phyloP scores from a whole-genome alignment of 2,113 vertebrate species.

The Oxyruncus cristatus region DNA sequence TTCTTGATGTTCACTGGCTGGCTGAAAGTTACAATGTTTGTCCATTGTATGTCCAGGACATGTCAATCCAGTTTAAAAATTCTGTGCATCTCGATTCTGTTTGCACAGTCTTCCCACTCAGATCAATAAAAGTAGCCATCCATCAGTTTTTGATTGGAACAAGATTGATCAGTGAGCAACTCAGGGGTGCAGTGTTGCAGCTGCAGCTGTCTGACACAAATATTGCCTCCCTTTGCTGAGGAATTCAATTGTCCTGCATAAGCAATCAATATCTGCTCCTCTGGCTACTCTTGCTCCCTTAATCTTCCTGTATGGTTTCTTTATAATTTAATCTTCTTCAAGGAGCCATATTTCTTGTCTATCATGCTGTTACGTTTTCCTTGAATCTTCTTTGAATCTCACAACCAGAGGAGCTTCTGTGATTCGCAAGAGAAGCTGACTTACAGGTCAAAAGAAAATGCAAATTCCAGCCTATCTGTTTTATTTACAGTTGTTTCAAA shows the following conservation, averaged over 20 bases:
- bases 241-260: not conserved
- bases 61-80: not conserved
- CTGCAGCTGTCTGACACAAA: not conserved
- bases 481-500: not conserved
- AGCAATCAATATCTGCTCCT: not conserved
- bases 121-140: not conserved
- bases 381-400: not conserved
- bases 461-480: not conserved
- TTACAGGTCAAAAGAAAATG: slow-evolving; percentile 7
- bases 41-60: not conserved
- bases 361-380: not conserved
- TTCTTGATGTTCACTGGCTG: not conserved
- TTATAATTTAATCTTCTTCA: not conserved
- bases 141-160: not conserved
- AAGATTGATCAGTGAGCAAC: not conserved
- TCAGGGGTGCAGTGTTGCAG: not conserved
- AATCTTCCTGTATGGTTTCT: not conserved
- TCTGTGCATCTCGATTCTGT: not conserved
- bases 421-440: not conserved
- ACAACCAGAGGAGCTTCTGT: not conserved
- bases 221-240: not conserved
- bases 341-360: not conserved
- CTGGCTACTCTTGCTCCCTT: not conserved
- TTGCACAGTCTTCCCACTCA: not conserved
- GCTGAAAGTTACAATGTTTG: not conserved